A percentile compares a stretch with the other conserved stretches of the same genome.
phyloP scores from a whole-genome alignment of 2,797 vertebrate species.

The Xerus rutilus region DNA sequence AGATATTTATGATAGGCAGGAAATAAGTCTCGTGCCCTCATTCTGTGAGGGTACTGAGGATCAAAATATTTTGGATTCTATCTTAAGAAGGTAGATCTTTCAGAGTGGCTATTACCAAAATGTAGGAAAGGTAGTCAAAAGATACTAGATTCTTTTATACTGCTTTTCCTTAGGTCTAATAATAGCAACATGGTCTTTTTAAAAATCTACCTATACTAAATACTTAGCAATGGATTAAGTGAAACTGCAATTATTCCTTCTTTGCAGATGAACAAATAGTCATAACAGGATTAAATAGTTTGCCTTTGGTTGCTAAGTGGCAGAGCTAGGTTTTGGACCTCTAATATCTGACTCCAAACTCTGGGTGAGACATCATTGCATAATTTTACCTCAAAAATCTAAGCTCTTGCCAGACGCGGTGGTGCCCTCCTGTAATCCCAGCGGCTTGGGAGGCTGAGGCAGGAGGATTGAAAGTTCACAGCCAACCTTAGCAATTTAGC shows the following conservation, averaged over 20 bases:
- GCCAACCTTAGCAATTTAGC: too few relatives aligned
- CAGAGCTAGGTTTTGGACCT: background rate
- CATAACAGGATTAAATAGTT: background rate
- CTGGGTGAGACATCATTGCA: background rate
- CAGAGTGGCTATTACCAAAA: background rate
- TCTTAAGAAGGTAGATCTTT: background rate
- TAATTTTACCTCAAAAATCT: background rate
- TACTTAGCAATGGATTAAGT: background rate
- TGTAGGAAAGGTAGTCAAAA: background rate
- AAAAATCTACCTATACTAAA: background rate
- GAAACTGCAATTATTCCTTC: background rate
- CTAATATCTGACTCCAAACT: background rate
- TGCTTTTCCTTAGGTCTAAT: background rate
- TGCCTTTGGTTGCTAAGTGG: background rate
- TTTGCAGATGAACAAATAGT: background rate
- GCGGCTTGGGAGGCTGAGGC: too few relatives aligned
- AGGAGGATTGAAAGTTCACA: too few relatives aligned
- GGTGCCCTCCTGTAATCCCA: too few relatives aligned
- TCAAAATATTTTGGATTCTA: background rate
- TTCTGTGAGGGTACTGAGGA: background rate
- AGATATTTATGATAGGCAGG: background rate
- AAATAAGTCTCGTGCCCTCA: background rate
- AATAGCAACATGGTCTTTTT: background rate
- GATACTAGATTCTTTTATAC: background rate
- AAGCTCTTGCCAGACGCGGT: background rate